These are phyloP conservation scores for Hydrozoanthus gracilis DNA, from an alignment of 92 coral and sea anemone species.

Conservation along the genomic window DNA sequence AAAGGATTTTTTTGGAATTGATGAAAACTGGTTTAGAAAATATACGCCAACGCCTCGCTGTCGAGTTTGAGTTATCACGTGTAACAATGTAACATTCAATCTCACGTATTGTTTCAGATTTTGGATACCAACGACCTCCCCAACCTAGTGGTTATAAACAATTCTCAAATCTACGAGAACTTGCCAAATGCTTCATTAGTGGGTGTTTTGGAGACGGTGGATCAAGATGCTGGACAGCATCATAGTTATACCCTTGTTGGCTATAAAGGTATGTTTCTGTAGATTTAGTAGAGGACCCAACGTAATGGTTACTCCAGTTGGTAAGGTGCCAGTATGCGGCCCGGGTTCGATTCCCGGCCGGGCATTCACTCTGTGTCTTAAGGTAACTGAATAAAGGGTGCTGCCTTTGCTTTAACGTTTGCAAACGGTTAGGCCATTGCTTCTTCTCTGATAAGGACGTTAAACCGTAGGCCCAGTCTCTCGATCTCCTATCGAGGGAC, in stretches of 20 bases:
- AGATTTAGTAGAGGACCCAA: background rate
- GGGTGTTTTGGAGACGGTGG: conserved; percentile 34
- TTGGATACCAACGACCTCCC: conserved; percentile 40
- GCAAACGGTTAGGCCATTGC: no score
- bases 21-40: no score
- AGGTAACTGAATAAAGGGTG: background rate
- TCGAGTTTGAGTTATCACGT: no score
- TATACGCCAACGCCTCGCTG: no score
- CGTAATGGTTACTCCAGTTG: background rate
- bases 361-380: conserved; percentile 29
- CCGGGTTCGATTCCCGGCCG: conserved; percentile 99
- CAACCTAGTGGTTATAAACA: background rate
- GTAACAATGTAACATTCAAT: background rate
- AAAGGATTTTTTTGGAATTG: no score
- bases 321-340: conserved; percentile 48
- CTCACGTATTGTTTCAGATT: background rate
- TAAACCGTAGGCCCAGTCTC: no score
- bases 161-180: conserved; percentile 31
- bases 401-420: no score
- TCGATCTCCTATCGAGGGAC: no score
- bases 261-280: background rate
- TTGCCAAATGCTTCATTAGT: conserved; percentile 7
- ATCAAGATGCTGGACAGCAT: conserved; percentile 39
- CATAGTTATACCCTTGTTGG: conserved; percentile 9
- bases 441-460: no score